These are phyloP conservation scores for Zaprionus davidi DNA, from an alignment of 1,140 invertebrate genomes.

Conservation along the genomic window DNA sequence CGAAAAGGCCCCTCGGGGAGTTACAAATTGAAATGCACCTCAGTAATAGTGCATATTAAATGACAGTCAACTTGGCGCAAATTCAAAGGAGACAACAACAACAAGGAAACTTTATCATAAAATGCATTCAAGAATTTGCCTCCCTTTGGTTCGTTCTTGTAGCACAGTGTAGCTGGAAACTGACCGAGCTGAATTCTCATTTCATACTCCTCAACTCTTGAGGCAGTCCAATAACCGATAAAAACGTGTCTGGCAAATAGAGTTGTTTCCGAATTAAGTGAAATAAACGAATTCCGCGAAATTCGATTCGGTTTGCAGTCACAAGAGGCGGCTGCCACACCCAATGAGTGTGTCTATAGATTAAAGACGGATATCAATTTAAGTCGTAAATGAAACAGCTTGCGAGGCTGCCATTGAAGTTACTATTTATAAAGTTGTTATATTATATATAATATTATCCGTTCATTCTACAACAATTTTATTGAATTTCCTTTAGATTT, in stretches of 20 bases:
- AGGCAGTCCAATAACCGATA: conserved; percentile 4
- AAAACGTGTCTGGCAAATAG: conserved; percentile 5
- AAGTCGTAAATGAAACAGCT: not conserved
- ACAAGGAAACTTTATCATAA: not conserved
- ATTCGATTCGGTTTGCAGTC: not conserved
- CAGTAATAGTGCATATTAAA: not conserved
- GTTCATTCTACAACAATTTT: too few relatives aligned
- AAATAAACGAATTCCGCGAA: conserved; percentile 7
- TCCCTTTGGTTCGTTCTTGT: not conserved
- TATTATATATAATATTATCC: too few relatives aligned
- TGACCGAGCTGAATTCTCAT: not conserved
- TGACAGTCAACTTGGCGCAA: not conserved
- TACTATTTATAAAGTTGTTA: too few relatives aligned
- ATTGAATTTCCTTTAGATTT: too few relatives aligned
- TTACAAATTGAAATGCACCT: not conserved
- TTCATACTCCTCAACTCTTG: not conserved
- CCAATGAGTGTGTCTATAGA: not conserved
- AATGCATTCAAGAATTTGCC: not conserved
- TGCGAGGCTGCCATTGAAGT: not conserved
- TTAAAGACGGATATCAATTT: conserved; percentile 5
- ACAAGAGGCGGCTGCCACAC: not conserved
- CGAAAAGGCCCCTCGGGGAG: not conserved
- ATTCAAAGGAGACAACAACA: too few relatives aligned
- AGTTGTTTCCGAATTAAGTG: conserved; percentile 6
- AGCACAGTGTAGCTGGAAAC: not conserved